phyloP scores from a whole-genome alignment of 1,140 invertebrate species.

The Habropoda laboriosa region DNA sequence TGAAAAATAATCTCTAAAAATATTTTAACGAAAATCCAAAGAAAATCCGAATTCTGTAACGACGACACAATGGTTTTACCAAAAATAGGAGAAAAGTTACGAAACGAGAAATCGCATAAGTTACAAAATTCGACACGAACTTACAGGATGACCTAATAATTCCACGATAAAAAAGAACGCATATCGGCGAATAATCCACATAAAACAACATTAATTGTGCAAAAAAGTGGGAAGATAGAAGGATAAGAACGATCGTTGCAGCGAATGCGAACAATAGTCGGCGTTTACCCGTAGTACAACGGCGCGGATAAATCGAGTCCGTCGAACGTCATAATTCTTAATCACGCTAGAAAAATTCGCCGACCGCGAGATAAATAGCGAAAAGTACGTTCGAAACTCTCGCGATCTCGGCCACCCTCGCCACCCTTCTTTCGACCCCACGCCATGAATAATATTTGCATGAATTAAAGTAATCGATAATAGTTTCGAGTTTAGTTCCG shows the following conservation, averaged over 20 bases:
- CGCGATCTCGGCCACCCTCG: background rate
- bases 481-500: conserved; percentile 23
- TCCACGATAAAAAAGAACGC: background rate
- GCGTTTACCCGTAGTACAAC: conserved; percentile 33
- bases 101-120: too few relatives aligned
- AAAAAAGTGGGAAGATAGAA: background rate
- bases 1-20: too few relatives aligned
- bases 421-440: background rate
- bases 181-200: background rate
- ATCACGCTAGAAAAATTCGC: conserved; percentile 9
- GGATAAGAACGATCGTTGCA: background rate
- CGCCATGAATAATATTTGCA: conserved; percentile 47
- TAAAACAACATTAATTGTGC: conserved; percentile 19
- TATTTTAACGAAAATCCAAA: too few relatives aligned
- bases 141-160: too few relatives aligned
- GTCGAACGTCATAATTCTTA: conserved; percentile 41
- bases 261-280: conserved; percentile 11
- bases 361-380: conserved; percentile 29
- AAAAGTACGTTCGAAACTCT: conserved; percentile 15
- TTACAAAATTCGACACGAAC: too few relatives aligned
- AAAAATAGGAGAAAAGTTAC: too few relatives aligned
- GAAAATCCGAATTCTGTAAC: too few relatives aligned
- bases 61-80: too few relatives aligned
- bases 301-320: conserved; percentile 37
- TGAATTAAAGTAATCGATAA: conserved; percentile 54